Base-by-base conservation (phyloP, 2,797 vertebrate species). In the Muraenolepis orangiensis region DNA sequence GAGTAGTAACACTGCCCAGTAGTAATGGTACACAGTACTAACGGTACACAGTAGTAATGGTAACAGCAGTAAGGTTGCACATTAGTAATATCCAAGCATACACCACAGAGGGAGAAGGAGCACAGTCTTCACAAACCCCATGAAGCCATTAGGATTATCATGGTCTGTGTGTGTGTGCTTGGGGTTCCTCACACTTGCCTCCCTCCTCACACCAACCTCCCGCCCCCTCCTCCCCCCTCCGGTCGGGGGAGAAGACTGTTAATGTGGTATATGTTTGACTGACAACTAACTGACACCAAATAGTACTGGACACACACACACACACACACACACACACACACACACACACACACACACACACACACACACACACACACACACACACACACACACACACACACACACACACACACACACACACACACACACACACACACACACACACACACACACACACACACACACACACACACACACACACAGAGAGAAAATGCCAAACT, bases 191-290 rank as follows among this genome's bases (percentile, higher is more conserved):
- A 6, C 6, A 18, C n/a, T n/a, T n/a, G n/a, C 51, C 51, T 57
- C 51, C 20, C 36, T 10, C 10, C n/a, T n/a, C n/a, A n/a, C n/a
- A n/a, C n/a, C n/a, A n/a, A n/a, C n/a, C n/a, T n/a, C n/a, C n/a
- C n/a, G n/a, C n/a, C n/a, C n/a, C n/a, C 51, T 57, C 46, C n/a
- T n/a, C 51, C n/a, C 57, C 57, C n/a, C 57, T 26, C 57, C 57
- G 57, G 57, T 66, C 69, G 64, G 66, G 71, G 76, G 82, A 82
- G 84, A 86, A 77, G 57, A 70, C 73, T 85, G 85, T 91, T 89
- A 90, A 89, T 85, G 76, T 76, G 87, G 81, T 80, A 84, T 70
- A 64, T 80, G 83, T 88, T 85, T 71, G 76, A 84, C 83, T 85
- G 86, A 73, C 77, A 80, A 81, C 61, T 79, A 78, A 76, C 57